Percentiles rank a stretch among this genome's conserved stretches.
Conservation (phyloP, 2,797 vertebrate species). For the Peromyscus eremicus region DNA sequence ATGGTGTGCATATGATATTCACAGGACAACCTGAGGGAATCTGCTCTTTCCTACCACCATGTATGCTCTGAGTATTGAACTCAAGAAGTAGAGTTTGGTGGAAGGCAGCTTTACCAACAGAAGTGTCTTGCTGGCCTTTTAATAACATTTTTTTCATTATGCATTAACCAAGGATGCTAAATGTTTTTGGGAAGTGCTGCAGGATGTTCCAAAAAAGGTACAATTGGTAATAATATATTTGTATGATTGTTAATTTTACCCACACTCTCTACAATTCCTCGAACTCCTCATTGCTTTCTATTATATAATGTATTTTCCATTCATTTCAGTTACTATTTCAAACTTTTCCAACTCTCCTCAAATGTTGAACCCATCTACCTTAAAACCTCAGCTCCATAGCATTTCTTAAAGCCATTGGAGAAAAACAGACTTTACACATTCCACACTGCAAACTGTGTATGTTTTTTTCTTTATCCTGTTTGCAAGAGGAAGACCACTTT, state of each 20-base stretch:
- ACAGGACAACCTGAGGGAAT: background rate
- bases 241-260: background rate
- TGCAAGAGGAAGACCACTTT: background rate
- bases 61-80: background rate
- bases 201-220: background rate
- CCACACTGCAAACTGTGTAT: background rate
- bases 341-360: constrained; percentile 14
- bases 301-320: background rate
- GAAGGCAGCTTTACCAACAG: background rate
- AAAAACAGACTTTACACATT: background rate
- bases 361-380: constrained; percentile 30
- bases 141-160: background rate
- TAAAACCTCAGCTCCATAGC: background rate
- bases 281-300: constrained; percentile 30
- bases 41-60: background rate
- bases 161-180: background rate
- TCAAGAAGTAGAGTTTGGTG: too few relatives aligned
- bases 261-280: background rate
- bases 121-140: background rate
- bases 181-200: background rate
- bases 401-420: background rate
- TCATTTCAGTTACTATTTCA: background rate
- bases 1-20: background rate
- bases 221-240: background rate
- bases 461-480: background rate